Conservation (phyloP, 2,797 vertebrate species). For the Melopsittacus undulatus region DNA sequence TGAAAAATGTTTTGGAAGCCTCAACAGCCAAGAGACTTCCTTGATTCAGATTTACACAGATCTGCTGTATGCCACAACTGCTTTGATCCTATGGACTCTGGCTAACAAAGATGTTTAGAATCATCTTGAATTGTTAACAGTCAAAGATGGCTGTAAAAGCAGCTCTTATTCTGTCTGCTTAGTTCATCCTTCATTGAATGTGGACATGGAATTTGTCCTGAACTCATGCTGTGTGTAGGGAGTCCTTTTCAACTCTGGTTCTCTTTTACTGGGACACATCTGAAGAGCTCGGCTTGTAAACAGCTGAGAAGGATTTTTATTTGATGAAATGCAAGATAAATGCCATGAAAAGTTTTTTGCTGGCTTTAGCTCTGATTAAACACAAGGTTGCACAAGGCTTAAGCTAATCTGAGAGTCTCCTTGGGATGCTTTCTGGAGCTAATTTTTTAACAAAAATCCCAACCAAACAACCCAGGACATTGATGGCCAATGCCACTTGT, state of each 20-base stretch:
- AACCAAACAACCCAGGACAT: accelerated
- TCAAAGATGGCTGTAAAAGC: not conserved
- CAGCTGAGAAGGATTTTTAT: not conserved
- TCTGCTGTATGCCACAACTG: not conserved
- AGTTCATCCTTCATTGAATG: not conserved
- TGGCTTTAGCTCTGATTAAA: not conserved
- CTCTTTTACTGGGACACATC: not conserved
- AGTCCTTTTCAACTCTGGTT: not conserved
- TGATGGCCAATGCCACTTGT: not conserved
- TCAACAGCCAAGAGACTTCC: not conserved
- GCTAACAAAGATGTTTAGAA: not conserved
- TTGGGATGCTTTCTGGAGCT: not conserved
- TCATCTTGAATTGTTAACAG: not conserved
- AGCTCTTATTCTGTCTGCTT: not conserved
- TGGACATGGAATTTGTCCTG: not conserved
- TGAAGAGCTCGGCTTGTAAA: not conserved
- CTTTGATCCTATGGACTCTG: not conserved
- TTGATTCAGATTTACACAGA: conserved; percentile 8
- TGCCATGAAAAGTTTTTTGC: not conserved
- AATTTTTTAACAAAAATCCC: not conserved
- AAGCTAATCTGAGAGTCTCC: not conserved
- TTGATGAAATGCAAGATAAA: not conserved
- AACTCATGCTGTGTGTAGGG: not conserved
- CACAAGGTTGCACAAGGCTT: not conserved
- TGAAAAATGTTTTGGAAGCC: not conserved